Base-by-base conservation (phyloP, 2,888 invertebrate genomes). In the Campoletis raptor region DNA sequence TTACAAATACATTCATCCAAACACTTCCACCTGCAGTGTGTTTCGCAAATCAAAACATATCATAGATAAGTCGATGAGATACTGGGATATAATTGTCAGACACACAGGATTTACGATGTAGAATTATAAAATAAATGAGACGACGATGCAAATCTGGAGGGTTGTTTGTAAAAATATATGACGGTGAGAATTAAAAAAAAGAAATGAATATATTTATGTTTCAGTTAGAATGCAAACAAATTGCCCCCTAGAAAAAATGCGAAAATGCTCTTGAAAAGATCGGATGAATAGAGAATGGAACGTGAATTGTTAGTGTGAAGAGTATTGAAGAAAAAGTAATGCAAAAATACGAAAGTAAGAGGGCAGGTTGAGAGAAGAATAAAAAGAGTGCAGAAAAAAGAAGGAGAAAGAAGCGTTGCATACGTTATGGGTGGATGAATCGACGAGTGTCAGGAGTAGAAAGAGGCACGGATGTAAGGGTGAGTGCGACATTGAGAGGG, bases 251-350 rank as follows among this genome's bases (percentile, higher is more conserved):
- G 52, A 77, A 69, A 45, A 78, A 70, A 30, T 30, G 57, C 54
- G 74, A 81, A 81, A 78, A 69, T 54, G 45, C 64, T 74, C 57
- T 18, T 40, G 78, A 57, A 81, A 78, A 67, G 81, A 83, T 80
- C 77, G 52, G 52, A 42, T 70, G 80, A 86, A 77, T 80, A 76
- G 64, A 72, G 74, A 86, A 74, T 69, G 48, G 67, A 48, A 77
- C 57, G 86, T 61, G 80, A 83, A 83, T 83, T 36, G 76, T 78
- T 57, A 52, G 81, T 36, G n/a, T 15, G 69, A 40, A 69, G 69
- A 52, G 45, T 61, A 30, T 61, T 15, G 24, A 30, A 61, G 0
- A 30, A 30, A 30, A 61, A 61, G 30, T 30, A 61, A 30, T 30
- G 61, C 7, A 40, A 48, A 48, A n/a, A 66, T 54, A 18, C 36